A percentile compares a stretch with the other conserved stretches of the same genome.
phyloP scores from a whole-genome alignment of 2,888 invertebrate genomes.

The Lycophotia porphyrea region DNA sequence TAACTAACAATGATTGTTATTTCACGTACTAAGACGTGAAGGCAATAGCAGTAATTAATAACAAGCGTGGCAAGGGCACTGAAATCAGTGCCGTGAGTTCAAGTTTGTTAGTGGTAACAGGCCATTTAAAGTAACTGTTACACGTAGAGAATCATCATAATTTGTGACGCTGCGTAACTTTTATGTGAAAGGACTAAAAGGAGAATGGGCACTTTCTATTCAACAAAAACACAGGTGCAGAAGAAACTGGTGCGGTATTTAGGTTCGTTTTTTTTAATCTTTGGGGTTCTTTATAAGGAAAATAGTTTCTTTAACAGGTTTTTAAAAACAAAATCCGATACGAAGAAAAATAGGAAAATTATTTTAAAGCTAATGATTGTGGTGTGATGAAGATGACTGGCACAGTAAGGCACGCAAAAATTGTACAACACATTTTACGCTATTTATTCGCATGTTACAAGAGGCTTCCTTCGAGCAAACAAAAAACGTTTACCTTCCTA shows the following conservation, averaged over 20 bases:
- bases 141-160: background rate
- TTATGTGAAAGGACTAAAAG: constrained; percentile 8
- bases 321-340: background rate
- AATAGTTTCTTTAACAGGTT: background rate
- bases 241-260: background rate
- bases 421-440: background rate
- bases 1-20: constrained; percentile 29
- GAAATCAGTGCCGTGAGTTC: constrained; percentile 39
- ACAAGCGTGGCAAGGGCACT: constrained; percentile 46
- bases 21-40: constrained; percentile 31
- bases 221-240: constrained; percentile 5
- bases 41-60: constrained; percentile 50
- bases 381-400: background rate
- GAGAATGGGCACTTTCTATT: constrained; percentile 13
- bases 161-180: constrained; percentile 8
- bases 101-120: constrained; percentile 33
- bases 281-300: background rate
- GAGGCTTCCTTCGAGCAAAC: background rate
- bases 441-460: too few relatives aligned
- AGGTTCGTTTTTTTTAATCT: background rate
- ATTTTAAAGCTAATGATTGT: background rate
- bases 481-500: constrained; percentile 7
- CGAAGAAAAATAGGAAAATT: background rate
- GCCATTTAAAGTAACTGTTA: constrained; percentile 17
- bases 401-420: background rate